Evolutionary conservation across 2,888 invertebrate genomes (phyloP), one percentile per base, ranked within the genome.

Genomic region (Lepidocyrtinus sp.): DNA sequence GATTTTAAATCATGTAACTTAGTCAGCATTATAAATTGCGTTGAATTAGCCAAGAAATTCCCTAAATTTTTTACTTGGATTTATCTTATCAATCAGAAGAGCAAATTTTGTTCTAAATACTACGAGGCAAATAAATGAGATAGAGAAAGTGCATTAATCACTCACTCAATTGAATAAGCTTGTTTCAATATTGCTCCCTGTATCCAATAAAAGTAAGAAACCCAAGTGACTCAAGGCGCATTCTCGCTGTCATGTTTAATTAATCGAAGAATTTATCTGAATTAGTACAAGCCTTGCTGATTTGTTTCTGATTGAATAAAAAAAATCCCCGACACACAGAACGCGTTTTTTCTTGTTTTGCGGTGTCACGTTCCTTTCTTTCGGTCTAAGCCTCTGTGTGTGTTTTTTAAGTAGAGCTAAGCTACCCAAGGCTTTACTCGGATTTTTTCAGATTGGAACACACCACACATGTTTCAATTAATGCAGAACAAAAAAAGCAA

Each of bases 221-320:
- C 36, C n/a, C n/a, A n/a, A 36, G 36, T 36, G 36, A 36, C 17
- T 36, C n/a, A 36, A 65, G 45, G 12, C 46, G 70, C 69, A 76
- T 76, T 76, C 36, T 22, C 15, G 50, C 64, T 72, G 77, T 77
- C 77, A 77, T 15, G 71, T 27, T 21, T 72, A 77, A 72, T 77
- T 77, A 77, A 59, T 71, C 71, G 59, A 27, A 59, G 71, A 77
- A 77, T 77, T 77, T 72, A 72, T 77, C 70, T 55, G 70, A 76
- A 76, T 71, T 77, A 55, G 26, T n/a, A 27, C 63, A 72, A 71
- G 65, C 63, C 46, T 36, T 27, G 72, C 61, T 71, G 71, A 77
- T 77, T 77, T 77, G 22, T 62, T 77, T 72, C 59, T 77, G 67
- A 77, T 77, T 77, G 71, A 72, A 36, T 36, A 36, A 36, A 36